Percentiles rank a stretch among this genome's conserved stretches.
These are phyloP conservation scores for Plumapathes pennacea DNA, from an alignment of 92 coral and sea anemone species.

Conservation along the genomic window DNA sequence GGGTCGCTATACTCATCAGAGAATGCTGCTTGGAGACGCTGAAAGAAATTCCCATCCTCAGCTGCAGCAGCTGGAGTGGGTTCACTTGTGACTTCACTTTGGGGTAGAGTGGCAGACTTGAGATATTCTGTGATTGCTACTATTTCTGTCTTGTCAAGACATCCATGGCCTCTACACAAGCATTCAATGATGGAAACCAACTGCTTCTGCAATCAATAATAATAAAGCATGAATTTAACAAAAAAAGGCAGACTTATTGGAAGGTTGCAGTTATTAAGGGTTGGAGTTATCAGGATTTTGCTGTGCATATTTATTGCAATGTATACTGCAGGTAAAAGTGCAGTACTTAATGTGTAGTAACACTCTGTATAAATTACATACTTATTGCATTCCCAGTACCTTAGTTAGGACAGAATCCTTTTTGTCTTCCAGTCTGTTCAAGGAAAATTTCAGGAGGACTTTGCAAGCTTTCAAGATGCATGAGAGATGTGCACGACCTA, in stretches of 20 bases:
- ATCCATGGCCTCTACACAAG: conserved; percentile 97
- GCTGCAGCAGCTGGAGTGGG: conserved; percentile 5
- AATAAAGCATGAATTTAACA: background rate
- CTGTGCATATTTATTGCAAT: too few species aligned
- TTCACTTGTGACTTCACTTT: background rate
- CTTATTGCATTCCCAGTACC: too few species aligned
- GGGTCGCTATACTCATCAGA: conserved; percentile 44
- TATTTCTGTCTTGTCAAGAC: conserved; percentile 77
- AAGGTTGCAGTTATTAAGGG: background rate
- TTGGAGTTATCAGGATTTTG: too few species aligned
- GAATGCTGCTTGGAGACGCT: conserved; percentile 58
- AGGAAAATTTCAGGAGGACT: conserved; percentile 77
- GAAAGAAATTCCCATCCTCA: conserved; percentile 63
- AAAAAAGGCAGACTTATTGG: background rate
- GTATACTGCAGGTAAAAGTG: too few species aligned
- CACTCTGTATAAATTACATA: too few species aligned
- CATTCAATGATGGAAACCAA: conserved; percentile 89
- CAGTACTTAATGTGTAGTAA: too few species aligned
- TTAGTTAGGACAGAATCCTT: too few species aligned
- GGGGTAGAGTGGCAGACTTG: conserved; percentile 60
- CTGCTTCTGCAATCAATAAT: conserved; percentile 56
- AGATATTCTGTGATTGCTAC: conserved; percentile 65
- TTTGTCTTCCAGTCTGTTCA: conserved; percentile 57
- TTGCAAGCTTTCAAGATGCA: conserved; percentile 79
- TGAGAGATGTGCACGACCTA: conserved; percentile 61